Evolutionary conservation across 1,140 invertebrate genomes (phyloP).

Genomic region (Bombus breviceps): DNA sequence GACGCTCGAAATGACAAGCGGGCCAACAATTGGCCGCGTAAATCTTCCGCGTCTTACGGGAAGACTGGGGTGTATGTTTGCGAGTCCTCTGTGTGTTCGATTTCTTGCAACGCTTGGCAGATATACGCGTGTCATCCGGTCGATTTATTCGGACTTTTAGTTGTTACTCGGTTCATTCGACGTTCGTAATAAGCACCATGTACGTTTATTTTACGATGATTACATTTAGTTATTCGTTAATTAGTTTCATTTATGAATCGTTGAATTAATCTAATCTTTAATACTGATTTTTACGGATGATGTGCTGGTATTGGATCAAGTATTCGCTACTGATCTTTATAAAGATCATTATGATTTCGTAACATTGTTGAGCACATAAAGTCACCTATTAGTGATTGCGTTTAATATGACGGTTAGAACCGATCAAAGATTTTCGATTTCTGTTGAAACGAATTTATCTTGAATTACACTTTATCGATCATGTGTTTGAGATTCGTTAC

Average conservation of each 20-base stretch:
- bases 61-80: background rate
- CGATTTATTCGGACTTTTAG: slow-evolving; percentile 32
- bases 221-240: background rate
- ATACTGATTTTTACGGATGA: too few relatives aligned
- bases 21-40: slow-evolving; percentile 40
- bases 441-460: background rate
- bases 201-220: background rate
- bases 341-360: too few relatives aligned
- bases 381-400: too few relatives aligned
- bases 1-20: slow-evolving; percentile 24
- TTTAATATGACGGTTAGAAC: too few relatives aligned
- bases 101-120: background rate
- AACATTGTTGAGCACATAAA: too few relatives aligned
- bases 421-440: background rate
- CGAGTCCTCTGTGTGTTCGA: background rate
- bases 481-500: background rate
- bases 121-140: slow-evolving; percentile 9
- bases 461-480: background rate
- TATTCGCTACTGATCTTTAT: too few relatives aligned
- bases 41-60: slow-evolving; percentile 4
- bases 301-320: too few relatives aligned
- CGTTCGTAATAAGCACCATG: background rate
- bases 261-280: background rate
- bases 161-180: slow-evolving; percentile 1
- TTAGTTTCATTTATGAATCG: background rate